These are phyloP conservation scores for Megaleporinus macrocephalus DNA, from an alignment of 2,113 vertebrate genomes.

Conservation along the genomic window DNA sequence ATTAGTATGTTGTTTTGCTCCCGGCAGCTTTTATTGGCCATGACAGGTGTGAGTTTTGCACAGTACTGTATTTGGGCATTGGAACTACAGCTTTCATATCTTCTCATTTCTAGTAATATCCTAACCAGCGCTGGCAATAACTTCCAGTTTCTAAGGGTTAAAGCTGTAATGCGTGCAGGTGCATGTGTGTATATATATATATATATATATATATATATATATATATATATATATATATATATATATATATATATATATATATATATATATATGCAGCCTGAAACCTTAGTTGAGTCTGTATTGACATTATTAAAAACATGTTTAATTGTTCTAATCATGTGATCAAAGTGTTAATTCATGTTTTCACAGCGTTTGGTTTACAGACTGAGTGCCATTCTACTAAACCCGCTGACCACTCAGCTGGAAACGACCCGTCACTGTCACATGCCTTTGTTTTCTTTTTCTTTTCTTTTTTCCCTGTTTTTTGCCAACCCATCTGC, in stretches of 20 bases:
- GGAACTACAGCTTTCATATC: too few species aligned
- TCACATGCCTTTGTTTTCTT: constrained; percentile 26
- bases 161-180: not conserved
- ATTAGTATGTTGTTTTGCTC: too few species aligned
- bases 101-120: too few species aligned
- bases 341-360: not conserved
- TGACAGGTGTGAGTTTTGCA: too few species aligned
- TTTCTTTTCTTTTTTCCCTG: not conserved
- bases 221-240: too few species aligned
- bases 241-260: too few species aligned
- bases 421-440: constrained; percentile 4
- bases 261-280: not conserved
- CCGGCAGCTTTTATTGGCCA: too few species aligned
- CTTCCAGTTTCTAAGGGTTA: not conserved
- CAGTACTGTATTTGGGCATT: too few species aligned
- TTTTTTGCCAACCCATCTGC: constrained; percentile 13
- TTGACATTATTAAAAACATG: not conserved
- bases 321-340: too few species aligned
- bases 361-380: not conserved
- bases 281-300: not conserved
- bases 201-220: too few species aligned
- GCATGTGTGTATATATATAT: too few species aligned
- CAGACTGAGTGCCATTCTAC: not conserved
- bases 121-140: too few species aligned
- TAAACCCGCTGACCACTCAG: not conserved